Evolutionary conservation across 2,888 invertebrate species (phyloP).

Genomic region (Conomelus anceps): DNA sequence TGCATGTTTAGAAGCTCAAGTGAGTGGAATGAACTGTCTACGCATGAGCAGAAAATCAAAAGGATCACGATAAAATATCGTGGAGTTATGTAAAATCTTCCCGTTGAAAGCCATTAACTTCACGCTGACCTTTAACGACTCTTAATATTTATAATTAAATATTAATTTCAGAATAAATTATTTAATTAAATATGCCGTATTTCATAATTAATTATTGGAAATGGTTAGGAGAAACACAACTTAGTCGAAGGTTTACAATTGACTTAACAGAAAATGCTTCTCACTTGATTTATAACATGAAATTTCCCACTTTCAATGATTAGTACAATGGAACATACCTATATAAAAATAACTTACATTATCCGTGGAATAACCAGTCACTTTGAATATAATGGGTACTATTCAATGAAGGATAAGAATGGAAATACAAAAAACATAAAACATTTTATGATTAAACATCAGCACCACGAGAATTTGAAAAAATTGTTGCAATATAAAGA

Average conservation of each 20-base stretch:
- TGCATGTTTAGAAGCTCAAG: too few relatives aligned
- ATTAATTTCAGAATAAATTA: too few relatives aligned
- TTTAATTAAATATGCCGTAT: too few relatives aligned
- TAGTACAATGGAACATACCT: not conserved
- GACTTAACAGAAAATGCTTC: not conserved
- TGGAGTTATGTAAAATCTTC: too few relatives aligned
- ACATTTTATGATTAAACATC: not conserved
- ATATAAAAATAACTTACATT: not conserved
- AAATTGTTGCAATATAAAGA: not conserved
- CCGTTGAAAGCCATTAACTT: too few relatives aligned
- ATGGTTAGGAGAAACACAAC: not conserved
- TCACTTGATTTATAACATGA: not conserved
- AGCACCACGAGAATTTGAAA: not conserved
- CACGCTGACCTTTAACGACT: too few relatives aligned
- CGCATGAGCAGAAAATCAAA: too few relatives aligned
- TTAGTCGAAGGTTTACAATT: not conserved
- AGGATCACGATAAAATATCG: too few relatives aligned
- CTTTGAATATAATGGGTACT: not conserved
- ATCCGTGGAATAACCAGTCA: not conserved
- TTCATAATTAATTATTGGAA: not conserved
- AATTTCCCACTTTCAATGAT: not conserved
- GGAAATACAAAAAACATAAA: not conserved
- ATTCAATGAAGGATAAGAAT: not conserved
- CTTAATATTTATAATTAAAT: too few relatives aligned
- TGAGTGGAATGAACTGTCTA: too few relatives aligned